These are phyloP conservation scores for Megalops atlanticus DNA, from an alignment of 2,113 vertebrate genomes.

Conservation along the genomic window DNA sequence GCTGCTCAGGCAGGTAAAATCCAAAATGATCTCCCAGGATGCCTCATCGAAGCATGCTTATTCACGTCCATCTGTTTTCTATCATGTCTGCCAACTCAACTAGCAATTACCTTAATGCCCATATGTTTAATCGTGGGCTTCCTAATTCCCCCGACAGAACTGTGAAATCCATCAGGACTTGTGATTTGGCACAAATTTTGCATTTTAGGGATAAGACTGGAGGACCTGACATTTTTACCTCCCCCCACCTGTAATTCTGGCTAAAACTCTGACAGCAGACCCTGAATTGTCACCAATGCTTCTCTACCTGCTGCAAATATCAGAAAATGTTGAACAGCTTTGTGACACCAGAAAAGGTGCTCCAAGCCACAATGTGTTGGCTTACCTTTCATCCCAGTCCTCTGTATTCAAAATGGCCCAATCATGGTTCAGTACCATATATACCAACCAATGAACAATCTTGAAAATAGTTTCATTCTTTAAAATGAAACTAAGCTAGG, in stretches of 20 bases:
- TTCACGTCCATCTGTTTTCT: constrained; percentile 88
- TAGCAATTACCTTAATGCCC: constrained; percentile 99
- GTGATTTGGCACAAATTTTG: constrained; percentile 83
- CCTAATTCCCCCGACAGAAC: constrained; percentile 84
- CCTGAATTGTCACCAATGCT: constrained; percentile 60
- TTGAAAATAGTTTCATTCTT: constrained; percentile 79
- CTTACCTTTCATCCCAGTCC: constrained; percentile 71
- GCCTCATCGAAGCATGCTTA: constrained; percentile 67
- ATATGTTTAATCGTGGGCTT: constrained; percentile 98
- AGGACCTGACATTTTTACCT: constrained; percentile 64
- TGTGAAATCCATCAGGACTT: constrained; percentile 88
- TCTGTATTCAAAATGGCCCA: constrained; percentile 75
- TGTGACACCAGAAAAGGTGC: constrained; percentile 50
- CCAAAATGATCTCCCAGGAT: constrained; percentile 76
- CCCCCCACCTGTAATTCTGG: constrained; percentile 60
- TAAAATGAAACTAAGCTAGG: constrained; percentile 71
- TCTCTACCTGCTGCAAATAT: constrained; percentile 67
- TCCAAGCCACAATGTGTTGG: constrained; percentile 60
- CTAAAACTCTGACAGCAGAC: constrained; percentile 73
- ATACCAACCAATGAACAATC: constrained; percentile 62
- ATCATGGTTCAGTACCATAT: constrained; percentile 62
- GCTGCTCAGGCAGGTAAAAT: constrained; percentile 84
- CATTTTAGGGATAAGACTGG: constrained; percentile 58
- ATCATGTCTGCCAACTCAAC: constrained; percentile 86
- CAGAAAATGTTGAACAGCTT: constrained; percentile 70